These are phyloP conservation scores for Cyprinella venusta DNA, from an alignment of 2,797 vertebrate genomes.

Conservation along the genomic window DNA sequence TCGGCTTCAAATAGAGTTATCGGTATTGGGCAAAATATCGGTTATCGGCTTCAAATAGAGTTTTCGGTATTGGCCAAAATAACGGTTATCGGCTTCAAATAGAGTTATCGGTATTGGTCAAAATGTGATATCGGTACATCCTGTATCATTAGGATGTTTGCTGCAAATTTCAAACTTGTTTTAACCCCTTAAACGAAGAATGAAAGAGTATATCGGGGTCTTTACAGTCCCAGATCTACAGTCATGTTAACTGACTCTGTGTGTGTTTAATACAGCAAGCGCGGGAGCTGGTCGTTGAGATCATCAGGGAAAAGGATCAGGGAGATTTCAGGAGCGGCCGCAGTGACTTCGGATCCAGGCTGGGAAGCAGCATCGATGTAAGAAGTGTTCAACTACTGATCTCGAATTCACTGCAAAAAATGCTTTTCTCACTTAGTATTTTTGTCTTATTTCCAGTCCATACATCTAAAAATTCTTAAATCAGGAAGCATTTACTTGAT, in stretches of 20 bases:
- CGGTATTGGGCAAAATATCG: too few species aligned
- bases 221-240: not conserved
- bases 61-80: too few species aligned
- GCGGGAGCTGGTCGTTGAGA: conserved; percentile 95
- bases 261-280: conserved; percentile 86
- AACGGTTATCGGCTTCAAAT: too few species aligned
- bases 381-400: conserved; percentile 24
- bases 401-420: not conserved
- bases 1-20: too few species aligned
- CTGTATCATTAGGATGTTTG: not conserved
- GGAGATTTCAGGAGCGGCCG: conserved; percentile 90
- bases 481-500: too few species aligned
- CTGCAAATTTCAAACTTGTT: not conserved
- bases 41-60: too few species aligned
- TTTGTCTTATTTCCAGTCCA: too few species aligned
- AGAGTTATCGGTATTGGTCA: too few species aligned
- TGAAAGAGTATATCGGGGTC: not conserved
- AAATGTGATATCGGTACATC: too few species aligned
- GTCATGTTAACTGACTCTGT: not conserved
- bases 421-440: too few species aligned
- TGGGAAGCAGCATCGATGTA: conserved; percentile 94
- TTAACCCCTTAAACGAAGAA: not conserved
- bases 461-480: too few species aligned
- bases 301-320: conserved; percentile 97
- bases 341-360: conserved; percentile 90